Percentiles rank a stretch among this genome's conserved stretches.
These are phyloP conservation scores for Xenopus laevis DNA, from an alignment of 2,113 vertebrate genomes.

Conservation along the genomic window DNA sequence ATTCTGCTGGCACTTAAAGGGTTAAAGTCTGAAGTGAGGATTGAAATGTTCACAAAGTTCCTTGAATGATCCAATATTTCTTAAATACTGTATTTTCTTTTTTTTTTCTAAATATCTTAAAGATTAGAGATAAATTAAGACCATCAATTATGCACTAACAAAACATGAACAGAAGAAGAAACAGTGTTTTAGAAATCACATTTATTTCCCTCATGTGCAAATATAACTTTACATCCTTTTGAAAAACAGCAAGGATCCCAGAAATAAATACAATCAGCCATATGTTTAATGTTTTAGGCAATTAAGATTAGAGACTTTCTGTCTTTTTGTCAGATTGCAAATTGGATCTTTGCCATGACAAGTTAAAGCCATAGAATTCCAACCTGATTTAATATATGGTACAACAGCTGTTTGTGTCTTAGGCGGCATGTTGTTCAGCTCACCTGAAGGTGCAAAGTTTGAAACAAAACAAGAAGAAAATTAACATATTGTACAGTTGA, in stretches of 20 bases:
- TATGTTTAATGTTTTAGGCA: conserved; percentile 38
- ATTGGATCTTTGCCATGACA: conserved; percentile 20
- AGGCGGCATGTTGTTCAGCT: conserved; percentile 39
- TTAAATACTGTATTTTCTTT: too few species aligned
- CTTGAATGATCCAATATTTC: too few species aligned
- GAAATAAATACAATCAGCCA: conserved; percentile 17
- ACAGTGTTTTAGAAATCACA: too few species aligned
- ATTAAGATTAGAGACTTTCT: conserved; percentile 26
- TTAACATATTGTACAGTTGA: conserved; percentile 39
- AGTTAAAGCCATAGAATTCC: conserved; percentile 31
- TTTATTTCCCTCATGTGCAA: too few species aligned
- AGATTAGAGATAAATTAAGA: too few species aligned
- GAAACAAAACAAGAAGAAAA: conserved; percentile 26
- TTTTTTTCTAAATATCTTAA: too few species aligned
- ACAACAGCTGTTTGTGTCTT: conserved; percentile 37
- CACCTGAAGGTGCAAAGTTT: conserved; percentile 36
- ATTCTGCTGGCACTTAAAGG: too few species aligned
- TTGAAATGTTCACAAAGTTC: too few species aligned
- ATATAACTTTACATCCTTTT: too few species aligned
- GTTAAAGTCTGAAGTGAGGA: too few species aligned
- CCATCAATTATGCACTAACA: too few species aligned
- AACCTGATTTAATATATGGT: conserved; percentile 40
- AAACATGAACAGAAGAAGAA: too few species aligned
- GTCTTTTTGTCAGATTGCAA: conserved; percentile 24
- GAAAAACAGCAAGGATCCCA: background rate